phyloP scores from a whole-genome alignment of 2,113 vertebrate genomes.

The Ursus arctos region DNA sequence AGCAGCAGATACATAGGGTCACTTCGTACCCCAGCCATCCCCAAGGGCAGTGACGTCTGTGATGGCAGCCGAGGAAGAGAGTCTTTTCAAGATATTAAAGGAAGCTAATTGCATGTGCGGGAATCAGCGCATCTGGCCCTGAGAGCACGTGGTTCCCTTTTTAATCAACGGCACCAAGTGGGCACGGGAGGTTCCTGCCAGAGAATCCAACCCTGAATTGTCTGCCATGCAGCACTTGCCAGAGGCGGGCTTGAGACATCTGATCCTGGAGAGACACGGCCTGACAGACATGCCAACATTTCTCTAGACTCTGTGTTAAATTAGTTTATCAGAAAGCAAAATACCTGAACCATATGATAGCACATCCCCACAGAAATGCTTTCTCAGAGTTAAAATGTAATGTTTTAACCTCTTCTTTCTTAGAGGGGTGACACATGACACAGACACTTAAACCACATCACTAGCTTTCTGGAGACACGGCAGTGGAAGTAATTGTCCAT shows the following conservation, averaged over 20 bases:
- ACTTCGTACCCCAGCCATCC: background rate
- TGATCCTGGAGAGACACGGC: background rate
- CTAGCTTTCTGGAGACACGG: background rate
- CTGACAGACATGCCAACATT: background rate
- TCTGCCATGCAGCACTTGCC: background rate
- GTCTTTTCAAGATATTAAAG: background rate
- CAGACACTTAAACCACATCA: background rate
- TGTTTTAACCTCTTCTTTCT: background rate
- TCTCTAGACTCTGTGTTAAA: slow-evolving; percentile 38
- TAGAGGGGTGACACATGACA: background rate
- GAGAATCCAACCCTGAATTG: background rate
- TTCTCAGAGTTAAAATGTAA: background rate
- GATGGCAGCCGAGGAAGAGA: background rate
- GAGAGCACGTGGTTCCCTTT: background rate
- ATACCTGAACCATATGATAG: background rate
- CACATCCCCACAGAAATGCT: background rate
- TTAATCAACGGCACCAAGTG: background rate
- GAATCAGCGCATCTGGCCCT: background rate
- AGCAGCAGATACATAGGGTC: fast-evolving
- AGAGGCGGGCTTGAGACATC: background rate
- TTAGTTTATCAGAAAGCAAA: slow-evolving; percentile 72
- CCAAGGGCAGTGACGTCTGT: fast-evolving
- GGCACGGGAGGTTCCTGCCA: background rate
- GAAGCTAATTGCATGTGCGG: background rate
- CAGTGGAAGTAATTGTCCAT: background rate